Evolutionary conservation across 2,113 vertebrate genomes (phyloP), one percentile per base, ranked within the genome.

Genomic region (Danio rerio): DNA sequence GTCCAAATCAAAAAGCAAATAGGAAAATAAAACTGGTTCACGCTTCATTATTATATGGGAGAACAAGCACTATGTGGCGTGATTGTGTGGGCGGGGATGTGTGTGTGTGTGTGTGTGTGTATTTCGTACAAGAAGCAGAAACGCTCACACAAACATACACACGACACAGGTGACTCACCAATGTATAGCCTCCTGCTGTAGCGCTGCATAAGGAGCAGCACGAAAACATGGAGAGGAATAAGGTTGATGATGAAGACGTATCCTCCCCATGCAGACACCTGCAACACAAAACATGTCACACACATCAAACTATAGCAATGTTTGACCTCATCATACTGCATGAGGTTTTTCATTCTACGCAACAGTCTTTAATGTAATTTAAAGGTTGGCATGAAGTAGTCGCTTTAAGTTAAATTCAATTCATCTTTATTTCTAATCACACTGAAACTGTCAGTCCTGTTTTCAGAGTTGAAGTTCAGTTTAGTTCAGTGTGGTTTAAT

Each of bases 261-360:
- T 78, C 98, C 98, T 90, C 98, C 98, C 98, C 98, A 99, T n/a
- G 98, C 98, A 62, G 98, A 99, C 81, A 99, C 97, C 97, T 99
- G 80, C 0, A 81, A 74, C 9, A 69, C 31, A 59, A 80, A 12
- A 81, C 16, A 77, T 21, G 61, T 15, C 45, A 74, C 0, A 61
- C 69, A 85, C 11, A 3, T 3, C 6, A 16, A 71, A 69, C 7
- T 58, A 21, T 59, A 71, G 43, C n/a, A 68, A 47, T 47, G 47
- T 47, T 47, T 68, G 10, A 9, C 5, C 65, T 18, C 0, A 11
- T 5, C 2, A 45, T 11, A 68, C 42, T 18, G 15, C 43, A 66
- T n/a, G 2, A 45, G 50, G 47, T 20, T 49, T 31, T 15, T 55
- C 20, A 74, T 3, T 0, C 3, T 16, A 69, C 45, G 66, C 31